These are phyloP conservation scores for Sebastes kiyomatsui DNA, from an alignment of 2,797 vertebrate genomes.

Conservation along the genomic window DNA sequence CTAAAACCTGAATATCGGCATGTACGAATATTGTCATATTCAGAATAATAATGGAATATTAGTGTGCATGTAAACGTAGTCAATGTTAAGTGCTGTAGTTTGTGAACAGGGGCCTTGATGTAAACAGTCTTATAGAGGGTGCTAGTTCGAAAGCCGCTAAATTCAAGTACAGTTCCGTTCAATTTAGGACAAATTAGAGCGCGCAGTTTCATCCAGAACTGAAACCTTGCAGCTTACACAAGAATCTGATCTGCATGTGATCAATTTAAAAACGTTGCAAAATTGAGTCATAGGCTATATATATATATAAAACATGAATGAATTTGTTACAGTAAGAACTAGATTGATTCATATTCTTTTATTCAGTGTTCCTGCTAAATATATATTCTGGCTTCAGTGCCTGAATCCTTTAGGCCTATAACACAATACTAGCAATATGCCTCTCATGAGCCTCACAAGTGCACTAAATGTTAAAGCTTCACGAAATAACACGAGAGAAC, in stretches of 20 bases:
- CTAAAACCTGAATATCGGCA: no score
- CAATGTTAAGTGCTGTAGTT: conserved; percentile 7
- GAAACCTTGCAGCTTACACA: neutral
- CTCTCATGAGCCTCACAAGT: conserved; percentile 24
- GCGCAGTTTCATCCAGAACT: neutral
- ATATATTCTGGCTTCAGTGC: conserved; percentile 27
- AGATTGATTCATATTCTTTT: neutral
- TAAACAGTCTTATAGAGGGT: conserved; percentile 11
- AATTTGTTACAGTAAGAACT: neutral
- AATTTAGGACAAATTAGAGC: neutral
- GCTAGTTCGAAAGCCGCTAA: neutral
- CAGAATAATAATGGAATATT: no score
- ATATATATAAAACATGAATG: neutral
- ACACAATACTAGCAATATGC: conserved; percentile 6
- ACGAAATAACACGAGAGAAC: neutral
- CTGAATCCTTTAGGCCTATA: neutral
- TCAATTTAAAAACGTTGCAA: neutral
- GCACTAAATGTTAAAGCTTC: conserved; percentile 31
- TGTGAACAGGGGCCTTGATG: neutral
- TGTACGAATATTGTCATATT: no score
- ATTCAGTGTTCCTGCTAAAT: neutral
- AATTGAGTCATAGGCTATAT: neutral
- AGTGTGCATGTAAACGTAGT: no score
- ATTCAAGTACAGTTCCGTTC: neutral
- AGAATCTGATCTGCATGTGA: conserved; percentile 29